Percentiles rank a stretch among this genome's conserved stretches.
phyloP scores from a whole-genome alignment of 2,797 vertebrate genomes.

The Artibeus lituratus region DNA sequence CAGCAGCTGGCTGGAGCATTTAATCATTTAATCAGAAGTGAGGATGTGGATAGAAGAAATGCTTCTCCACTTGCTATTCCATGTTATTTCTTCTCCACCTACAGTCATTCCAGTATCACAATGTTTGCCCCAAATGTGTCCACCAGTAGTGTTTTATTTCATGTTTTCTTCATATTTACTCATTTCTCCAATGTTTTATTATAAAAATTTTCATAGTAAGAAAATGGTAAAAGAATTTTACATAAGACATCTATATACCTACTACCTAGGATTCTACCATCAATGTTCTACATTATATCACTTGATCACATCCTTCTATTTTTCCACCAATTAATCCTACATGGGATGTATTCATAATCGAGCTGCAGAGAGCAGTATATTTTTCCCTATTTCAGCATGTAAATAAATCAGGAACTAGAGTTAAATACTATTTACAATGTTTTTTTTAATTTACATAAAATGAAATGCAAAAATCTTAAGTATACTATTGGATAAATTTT shows the following conservation, averaged over 20 bases:
- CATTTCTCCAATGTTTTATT: not conserved
- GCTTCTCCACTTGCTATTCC: not conserved
- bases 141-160: not conserved
- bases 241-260: not conserved
- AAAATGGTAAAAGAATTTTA: not conserved
- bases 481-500: not conserved
- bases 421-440: not conserved
- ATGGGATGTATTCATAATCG: not conserved
- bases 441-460: not conserved
- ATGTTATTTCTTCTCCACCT: not conserved
- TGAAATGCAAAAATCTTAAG: not conserved
- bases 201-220: not conserved
- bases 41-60: too few relatives aligned
- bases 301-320: not conserved
- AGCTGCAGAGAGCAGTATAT: not conserved
- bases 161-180: not conserved
- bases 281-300: not conserved
- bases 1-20: not conserved
- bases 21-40: not conserved
- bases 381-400: not conserved
- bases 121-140: not conserved
- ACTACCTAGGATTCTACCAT: not conserved
- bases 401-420: not conserved
- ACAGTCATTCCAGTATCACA: not conserved
- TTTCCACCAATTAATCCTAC: not conserved